Percentiles rank a stretch among this genome's conserved stretches.
Evolutionary conservation across 2,888 invertebrate genomes (phyloP).

Genomic region (Podotricha telesiphe): DNA sequence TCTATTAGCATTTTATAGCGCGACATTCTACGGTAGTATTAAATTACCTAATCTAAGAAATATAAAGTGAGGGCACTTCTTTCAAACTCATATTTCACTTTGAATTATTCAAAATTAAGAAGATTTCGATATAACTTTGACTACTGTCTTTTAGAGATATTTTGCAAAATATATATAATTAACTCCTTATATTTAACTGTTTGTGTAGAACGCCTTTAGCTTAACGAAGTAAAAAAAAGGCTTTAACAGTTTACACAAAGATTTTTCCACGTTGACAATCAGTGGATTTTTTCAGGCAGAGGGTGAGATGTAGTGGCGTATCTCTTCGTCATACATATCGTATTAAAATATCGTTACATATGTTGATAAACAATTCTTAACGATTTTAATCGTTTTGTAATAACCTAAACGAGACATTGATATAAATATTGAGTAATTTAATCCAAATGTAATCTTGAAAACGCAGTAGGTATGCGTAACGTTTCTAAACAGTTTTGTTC

Average conservation of each 20-base stretch:
- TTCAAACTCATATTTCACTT: background rate
- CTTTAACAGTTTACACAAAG: too few species aligned
- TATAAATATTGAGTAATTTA: slow-evolving; percentile 20
- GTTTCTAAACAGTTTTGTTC: slow-evolving; percentile 54
- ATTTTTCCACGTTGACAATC: too few species aligned
- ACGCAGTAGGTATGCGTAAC: slow-evolving; percentile 57
- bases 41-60: slow-evolving; percentile 31
- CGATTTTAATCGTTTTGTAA: background rate
- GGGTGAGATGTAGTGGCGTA: too few species aligned
- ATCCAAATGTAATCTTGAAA: slow-evolving; percentile 41
- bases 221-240: too few species aligned
- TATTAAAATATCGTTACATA: background rate
- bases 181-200: too few species aligned
- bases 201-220: too few species aligned
- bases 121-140: background rate
- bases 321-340: too few species aligned
- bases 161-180: too few species aligned
- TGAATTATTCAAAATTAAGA: background rate
- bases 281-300: too few species aligned
- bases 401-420: background rate
- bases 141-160: too few species aligned
- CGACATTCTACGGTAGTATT: slow-evolving; percentile 34
- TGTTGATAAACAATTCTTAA: background rate
- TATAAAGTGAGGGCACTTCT: slow-evolving; percentile 8
- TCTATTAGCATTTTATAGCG: slow-evolving; percentile 25